A percentile compares a stretch with the other conserved stretches of the same genome.
Evolutionary conservation across 2,888 invertebrate genomes (phyloP).

Genomic region (Hypolimnas misippus): DNA sequence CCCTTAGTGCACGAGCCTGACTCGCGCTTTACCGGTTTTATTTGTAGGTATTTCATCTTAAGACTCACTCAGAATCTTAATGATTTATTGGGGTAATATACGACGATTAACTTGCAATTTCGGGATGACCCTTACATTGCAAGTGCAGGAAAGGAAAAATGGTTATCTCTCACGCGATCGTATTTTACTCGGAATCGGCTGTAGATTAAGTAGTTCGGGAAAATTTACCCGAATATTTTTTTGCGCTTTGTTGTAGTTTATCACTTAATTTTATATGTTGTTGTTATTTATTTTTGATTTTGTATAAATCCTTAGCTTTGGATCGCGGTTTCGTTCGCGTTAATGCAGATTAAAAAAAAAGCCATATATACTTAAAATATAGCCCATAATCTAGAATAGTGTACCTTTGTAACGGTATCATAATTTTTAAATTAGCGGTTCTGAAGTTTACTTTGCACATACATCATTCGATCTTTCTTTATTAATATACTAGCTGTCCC

Average conservation of each 20-base stretch:
- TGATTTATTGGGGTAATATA: conserved; percentile 69
- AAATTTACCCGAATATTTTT: conserved; percentile 3
- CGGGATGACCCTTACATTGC: conserved; percentile 58
- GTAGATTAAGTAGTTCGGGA: conserved; percentile 62
- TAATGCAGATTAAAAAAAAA: too few relatives aligned
- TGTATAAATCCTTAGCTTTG: neutral
- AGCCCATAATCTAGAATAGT: too few relatives aligned
- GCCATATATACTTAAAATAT: too few relatives aligned
- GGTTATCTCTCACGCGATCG: conserved; percentile 70
- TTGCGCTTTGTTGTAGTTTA: neutral
- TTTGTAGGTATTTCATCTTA: conserved; percentile 30
- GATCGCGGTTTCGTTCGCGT: too few relatives aligned
- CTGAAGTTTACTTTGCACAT: too few relatives aligned
- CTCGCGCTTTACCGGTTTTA: neutral
- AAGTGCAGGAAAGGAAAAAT: conserved; percentile 66
- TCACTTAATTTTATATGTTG: neutral
- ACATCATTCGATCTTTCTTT: too few relatives aligned
- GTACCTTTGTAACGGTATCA: too few relatives aligned
- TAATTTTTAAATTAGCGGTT: too few relatives aligned
- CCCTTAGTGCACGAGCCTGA: too few relatives aligned
- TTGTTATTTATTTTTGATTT: neutral
- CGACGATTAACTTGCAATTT: conserved; percentile 76
- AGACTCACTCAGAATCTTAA: conserved; percentile 46
- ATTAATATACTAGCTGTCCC: too few relatives aligned
- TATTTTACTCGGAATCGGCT: conserved; percentile 51